Evolutionary conservation across 2,888 invertebrate species (phyloP), one percentile per base, ranked within the genome.

Genomic region (Malthinus flaveolus): DNA sequence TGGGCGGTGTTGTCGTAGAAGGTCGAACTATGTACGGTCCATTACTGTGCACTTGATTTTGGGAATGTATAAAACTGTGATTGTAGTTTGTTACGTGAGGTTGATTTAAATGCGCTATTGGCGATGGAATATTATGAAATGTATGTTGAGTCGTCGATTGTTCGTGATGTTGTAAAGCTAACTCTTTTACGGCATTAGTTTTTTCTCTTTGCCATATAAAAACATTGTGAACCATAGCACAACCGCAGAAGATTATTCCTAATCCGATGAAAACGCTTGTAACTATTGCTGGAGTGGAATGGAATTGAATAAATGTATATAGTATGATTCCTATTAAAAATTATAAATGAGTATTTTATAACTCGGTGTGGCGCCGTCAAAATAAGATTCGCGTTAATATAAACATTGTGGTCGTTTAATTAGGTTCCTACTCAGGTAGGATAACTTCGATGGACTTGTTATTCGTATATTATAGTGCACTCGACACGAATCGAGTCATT

Each of bases 151-250:
- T 39, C 12, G 55, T 56, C 1, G 59, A 67, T 8, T 72, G 67
- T 37, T 74, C 72, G 31, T 73, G 72, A 49, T 76, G 76, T 56
- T 75, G 75, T 46, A 77, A 59, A 2, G 78, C 78, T 39, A 77
- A 61, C 61, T 87, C 87, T 71, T 87, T 87, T 32, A 91, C 91
- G 50, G 91, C 86, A 68, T 89, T 91, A 1, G 92, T 93, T 80
- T 93, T 93, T 77, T 92, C 92, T 76, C 88, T 89, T 79, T 95
- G 93, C 95, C 95, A 96, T 47, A 95, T 89, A 78, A 94, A 95
- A 9, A 93, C 93, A 79, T 95, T 95, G 81, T 96, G 95, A 11
- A 95, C 92, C 88, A 95, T 92, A 13, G 95, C 93, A 71, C 92
- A 91, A 66, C 95, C 92, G 75, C 95, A 94, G 80, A 95, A 95